phyloP scores from a whole-genome alignment of 2,113 vertebrate species.

The Leucosticte australis region DNA sequence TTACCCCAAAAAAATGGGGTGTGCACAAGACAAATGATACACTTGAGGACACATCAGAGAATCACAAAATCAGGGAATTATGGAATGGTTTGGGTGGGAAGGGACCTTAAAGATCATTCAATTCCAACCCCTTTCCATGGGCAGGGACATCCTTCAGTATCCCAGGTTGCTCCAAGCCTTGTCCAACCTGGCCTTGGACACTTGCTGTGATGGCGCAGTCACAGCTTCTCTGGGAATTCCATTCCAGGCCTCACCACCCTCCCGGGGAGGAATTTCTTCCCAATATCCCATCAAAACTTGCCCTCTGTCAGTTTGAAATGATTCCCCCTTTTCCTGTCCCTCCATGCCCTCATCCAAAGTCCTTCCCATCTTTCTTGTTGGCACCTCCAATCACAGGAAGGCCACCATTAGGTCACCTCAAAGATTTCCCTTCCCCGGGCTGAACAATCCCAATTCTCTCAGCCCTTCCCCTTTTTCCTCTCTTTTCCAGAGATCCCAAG shows the following conservation, averaged over 20 bases:
- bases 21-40: accelerated
- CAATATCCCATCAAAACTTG: background rate
- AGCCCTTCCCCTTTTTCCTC: background rate
- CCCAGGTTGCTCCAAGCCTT: background rate
- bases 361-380: background rate
- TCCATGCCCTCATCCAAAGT: background rate
- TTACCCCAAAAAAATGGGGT: background rate
- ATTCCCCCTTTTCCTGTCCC: background rate
- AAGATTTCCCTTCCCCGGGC: background rate
- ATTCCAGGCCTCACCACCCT: background rate
- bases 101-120: background rate
- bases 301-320: background rate
- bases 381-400: background rate
- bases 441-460: background rate
- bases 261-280: background rate
- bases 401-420: too few relatives aligned
- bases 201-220: background rate
- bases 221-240: background rate
- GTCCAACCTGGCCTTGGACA: accelerated
- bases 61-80: background rate
- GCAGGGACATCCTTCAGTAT: accelerated
- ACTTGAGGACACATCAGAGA: background rate
- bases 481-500: background rate
- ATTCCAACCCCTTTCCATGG: background rate
- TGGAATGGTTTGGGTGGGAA: background rate